These are phyloP conservation scores for Eulithis prunata DNA, from an alignment of 2,888 invertebrate species.

Conservation along the genomic window DNA sequence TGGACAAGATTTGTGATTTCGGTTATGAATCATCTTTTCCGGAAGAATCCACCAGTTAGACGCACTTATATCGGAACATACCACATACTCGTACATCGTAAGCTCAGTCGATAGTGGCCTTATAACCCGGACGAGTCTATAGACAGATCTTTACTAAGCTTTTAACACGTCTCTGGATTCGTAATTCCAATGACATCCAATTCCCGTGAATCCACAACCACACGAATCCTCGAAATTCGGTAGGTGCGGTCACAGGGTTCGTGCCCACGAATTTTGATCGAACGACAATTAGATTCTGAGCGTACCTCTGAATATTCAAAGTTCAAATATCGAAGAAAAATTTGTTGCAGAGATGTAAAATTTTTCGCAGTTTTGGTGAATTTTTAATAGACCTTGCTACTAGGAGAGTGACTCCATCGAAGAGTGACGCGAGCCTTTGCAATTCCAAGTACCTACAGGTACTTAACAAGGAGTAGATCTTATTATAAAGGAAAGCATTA, in stretches of 20 bases:
- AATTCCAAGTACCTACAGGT: too few species aligned
- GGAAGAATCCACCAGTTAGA: too few species aligned
- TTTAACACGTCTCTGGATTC: conserved; percentile 10
- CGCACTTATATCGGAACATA: too few species aligned
- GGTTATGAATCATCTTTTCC: too few species aligned
- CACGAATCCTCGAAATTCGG: conserved; percentile 28
- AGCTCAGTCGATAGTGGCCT: not conserved
- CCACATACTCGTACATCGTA: not conserved
- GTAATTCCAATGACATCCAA: conserved; percentile 11
- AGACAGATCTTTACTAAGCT: conserved; percentile 2
- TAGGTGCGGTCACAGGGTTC: conserved; percentile 19
- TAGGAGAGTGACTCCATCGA: too few species aligned
- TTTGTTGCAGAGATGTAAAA: conserved; percentile 1
- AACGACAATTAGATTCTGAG: conserved; percentile 26
- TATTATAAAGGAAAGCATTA: too few species aligned
- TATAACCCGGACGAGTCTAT: conserved; percentile 2
- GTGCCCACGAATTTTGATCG: conserved; percentile 30
- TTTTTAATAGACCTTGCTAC: too few species aligned
- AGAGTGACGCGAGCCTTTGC: too few species aligned
- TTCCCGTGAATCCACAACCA: conserved; percentile 14
- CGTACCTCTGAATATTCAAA: conserved; percentile 6
- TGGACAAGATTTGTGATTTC: too few species aligned
- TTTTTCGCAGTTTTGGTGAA: too few species aligned
- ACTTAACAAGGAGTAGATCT: too few species aligned
- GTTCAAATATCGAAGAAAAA: not conserved